A percentile compares a stretch with the other conserved stretches of the same genome.
Evolutionary conservation across 92 coral and sea anemone species (phyloP).

Genomic region (Porites evermanni): DNA sequence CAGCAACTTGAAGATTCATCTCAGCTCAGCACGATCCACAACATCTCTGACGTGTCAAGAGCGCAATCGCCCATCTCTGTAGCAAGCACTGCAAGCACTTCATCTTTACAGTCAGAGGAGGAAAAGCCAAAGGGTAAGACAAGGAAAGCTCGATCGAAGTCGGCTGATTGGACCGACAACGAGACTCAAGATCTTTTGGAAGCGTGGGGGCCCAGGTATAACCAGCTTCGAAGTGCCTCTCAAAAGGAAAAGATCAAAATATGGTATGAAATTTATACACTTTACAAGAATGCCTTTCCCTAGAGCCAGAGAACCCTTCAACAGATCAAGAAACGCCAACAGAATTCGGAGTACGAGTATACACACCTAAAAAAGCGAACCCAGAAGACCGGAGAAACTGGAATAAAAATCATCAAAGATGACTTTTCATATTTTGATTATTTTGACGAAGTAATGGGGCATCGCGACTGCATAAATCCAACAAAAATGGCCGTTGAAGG

Average conservation of each 20-base stretch:
- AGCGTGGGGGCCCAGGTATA: conserved; percentile 48
- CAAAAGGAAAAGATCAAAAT: conserved; percentile 42
- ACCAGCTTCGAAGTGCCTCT: conserved; percentile 46
- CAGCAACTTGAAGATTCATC: conserved; percentile 7
- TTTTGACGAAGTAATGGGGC: conserved; percentile 23
- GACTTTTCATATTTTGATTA: conserved; percentile 51
- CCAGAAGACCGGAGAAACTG: conserved; percentile 46
- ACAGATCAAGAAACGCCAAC: no score
- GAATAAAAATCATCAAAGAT: conserved; percentile 45
- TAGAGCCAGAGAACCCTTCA: no score
- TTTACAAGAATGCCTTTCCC: no score
- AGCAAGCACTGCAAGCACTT: background rate
- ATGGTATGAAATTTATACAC: conserved; percentile 53
- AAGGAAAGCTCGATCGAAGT: conserved; percentile 21
- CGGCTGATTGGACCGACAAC: conserved; percentile 26
- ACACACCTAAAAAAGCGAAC: background rate
- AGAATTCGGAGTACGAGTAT: conserved; percentile 28
- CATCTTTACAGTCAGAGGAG: conserved; percentile 8
- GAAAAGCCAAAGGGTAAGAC: background rate
- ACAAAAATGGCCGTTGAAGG: conserved; percentile 64
- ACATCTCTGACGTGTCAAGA: background rate
- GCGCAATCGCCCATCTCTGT: conserved; percentile 10
- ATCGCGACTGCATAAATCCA: conserved; percentile 45
- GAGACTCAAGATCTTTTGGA: conserved; percentile 44
- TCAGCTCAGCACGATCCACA: background rate